Evolutionary conservation across 2,797 vertebrate genomes (phyloP), one percentile per base, ranked within the genome.

Genomic region (Pangasius krempfi): DNA sequence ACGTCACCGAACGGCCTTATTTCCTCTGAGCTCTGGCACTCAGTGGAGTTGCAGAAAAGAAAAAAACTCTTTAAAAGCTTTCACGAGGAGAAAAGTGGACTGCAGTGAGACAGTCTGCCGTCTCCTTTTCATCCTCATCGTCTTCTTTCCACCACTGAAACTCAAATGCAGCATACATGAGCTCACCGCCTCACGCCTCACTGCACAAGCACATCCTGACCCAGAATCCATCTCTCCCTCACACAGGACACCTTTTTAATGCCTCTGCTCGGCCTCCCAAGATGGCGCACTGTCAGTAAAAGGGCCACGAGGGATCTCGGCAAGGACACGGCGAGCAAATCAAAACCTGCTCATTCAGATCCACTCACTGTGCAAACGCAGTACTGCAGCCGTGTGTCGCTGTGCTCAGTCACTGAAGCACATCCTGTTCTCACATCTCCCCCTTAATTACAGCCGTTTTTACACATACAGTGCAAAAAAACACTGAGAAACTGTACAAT

Each of bases 141-240:
- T 87, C 27, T 88, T 52, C 18, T 87, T 86, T 54, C 50, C 76
- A 33, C 33, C 47, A 0, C 33, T 14, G 40, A 10, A 54, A 37
- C 82, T 85, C 60, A 85, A 90, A 60, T 27, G 70, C 81, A 40
- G 72, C 37, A 52, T 68, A 90, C 90, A 85, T 85, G 81, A 90
- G 89, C 73, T 75, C 60, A 16, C 50, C 58, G 66, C 81, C 82
- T 70, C 50, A 33, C n/a, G 56, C 85, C 56, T 82, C 80, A 62
- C 1, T 44, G 81, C 81, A 66, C 60, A n/a, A 40, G 90, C 89
- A 87, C 91, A 89, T 84, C 82, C 89, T 91, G 90, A 91, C 91
- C 91, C 88, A 91, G 84, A 91, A 91, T 89, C 84, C 85, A 87
- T 89, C 88, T 90, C 88, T 89, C 54, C 76, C 78, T 80, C 86